A percentile compares a stretch with the other conserved stretches of the same genome.
Evolutionary conservation across 2,797 vertebrate genomes (phyloP).

Genomic region (Aselliscus stoliczkanus): DNA sequence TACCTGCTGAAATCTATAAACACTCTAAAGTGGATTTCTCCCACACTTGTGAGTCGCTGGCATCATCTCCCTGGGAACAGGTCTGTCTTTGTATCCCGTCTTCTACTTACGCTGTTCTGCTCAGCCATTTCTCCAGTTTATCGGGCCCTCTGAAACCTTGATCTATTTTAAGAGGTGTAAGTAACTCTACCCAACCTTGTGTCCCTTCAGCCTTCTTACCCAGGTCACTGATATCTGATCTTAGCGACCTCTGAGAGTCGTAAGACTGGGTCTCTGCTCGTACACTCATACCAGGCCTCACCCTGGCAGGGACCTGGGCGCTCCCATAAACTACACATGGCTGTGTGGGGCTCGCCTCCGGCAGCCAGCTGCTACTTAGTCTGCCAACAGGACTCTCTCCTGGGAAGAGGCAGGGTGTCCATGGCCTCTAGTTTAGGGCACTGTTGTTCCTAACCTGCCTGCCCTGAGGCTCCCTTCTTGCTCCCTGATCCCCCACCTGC

Average conservation of each 20-base stretch:
- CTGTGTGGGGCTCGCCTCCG: not conserved
- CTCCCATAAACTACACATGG: not conserved
- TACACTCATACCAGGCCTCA: not conserved
- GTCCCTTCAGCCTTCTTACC: constrained; percentile 54
- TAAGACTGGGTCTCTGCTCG: not conserved
- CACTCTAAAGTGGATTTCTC: not conserved
- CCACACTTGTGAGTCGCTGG: not conserved
- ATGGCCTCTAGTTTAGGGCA: not conserved
- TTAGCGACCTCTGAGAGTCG: not conserved
- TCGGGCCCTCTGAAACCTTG: not conserved
- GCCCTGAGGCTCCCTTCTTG: not conserved
- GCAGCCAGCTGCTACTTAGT: not conserved
- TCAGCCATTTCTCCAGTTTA: not conserved
- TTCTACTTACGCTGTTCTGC: not conserved
- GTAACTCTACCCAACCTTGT: constrained; percentile 54
- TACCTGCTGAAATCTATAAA: not conserved
- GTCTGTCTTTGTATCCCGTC: not conserved
- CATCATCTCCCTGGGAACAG: not conserved
- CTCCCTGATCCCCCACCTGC: not conserved
- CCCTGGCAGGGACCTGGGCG: not conserved
- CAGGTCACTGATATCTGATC: constrained; percentile 60
- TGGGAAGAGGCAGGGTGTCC: not conserved
- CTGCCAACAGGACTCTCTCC: not conserved
- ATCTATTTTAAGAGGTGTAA: constrained; percentile 70
- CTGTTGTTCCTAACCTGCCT: not conserved